phyloP scores from a whole-genome alignment of 2,113 vertebrate species.

The Dromiciops gliroides region DNA sequence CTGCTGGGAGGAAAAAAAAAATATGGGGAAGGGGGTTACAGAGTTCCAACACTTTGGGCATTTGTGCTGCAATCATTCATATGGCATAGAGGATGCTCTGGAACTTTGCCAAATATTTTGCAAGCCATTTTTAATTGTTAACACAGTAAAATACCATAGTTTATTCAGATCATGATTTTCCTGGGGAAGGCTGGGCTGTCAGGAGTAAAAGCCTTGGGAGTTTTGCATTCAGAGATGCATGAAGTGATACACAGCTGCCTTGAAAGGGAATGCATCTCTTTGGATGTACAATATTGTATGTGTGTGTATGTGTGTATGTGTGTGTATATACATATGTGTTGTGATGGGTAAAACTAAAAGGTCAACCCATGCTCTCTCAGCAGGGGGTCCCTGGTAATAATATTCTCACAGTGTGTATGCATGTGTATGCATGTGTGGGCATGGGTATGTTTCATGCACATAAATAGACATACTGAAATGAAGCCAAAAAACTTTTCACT shows the following conservation, averaged over 20 bases:
- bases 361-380: too few relatives aligned
- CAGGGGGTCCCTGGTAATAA: too few relatives aligned
- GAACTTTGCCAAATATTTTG: not conserved
- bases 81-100: not conserved
- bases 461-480: not conserved
- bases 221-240: not conserved
- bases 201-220: not conserved
- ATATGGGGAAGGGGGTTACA: not conserved
- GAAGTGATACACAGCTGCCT: not conserved
- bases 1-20: slow-evolving; percentile 33
- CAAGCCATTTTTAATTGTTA: not conserved
- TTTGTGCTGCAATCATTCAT: not conserved
- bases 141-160: slow-evolving; percentile 13
- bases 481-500: not conserved
- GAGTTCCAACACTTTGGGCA: not conserved
- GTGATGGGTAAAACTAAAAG: too few relatives aligned
- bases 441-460: too few relatives aligned
- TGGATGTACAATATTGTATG: not conserved
- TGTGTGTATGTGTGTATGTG: too few relatives aligned
- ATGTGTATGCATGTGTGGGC: too few relatives aligned
- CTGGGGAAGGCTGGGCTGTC: not conserved
- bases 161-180: not conserved
- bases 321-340: too few relatives aligned
- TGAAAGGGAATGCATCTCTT: not conserved
- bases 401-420: too few relatives aligned